Evolutionary conservation across 2,113 vertebrate species (phyloP).

Genomic region (Amblyopsis rosae): DNA sequence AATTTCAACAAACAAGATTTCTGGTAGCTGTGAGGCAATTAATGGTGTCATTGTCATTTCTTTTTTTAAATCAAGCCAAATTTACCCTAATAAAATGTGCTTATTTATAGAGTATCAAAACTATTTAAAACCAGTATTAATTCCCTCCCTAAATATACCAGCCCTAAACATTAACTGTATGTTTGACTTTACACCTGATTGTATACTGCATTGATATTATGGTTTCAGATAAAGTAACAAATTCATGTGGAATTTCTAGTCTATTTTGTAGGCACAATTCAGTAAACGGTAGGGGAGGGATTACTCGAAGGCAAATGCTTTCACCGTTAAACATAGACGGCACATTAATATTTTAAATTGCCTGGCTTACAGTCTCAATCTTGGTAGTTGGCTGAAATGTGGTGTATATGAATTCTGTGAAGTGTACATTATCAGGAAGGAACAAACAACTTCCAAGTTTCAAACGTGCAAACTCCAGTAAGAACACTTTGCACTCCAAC

Average conservation of each 20-base stretch:
- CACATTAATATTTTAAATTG: constrained; percentile 33
- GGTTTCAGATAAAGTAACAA: constrained; percentile 24
- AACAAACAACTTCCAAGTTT: constrained; percentile 24
- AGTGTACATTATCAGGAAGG: constrained; percentile 34
- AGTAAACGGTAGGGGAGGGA: too few relatives aligned
- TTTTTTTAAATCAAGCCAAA: constrained; percentile 36
- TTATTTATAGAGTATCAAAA: constrained; percentile 64
- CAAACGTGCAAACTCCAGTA: too few relatives aligned
- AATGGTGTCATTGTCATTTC: constrained; percentile 26
- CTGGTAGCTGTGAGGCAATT: constrained; percentile 54
- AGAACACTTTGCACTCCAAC: too few relatives aligned
- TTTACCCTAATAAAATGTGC: constrained; percentile 57
- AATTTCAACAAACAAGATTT: constrained; percentile 1
- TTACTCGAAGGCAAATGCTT: constrained; percentile 31
- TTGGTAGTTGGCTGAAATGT: constrained; percentile 23
- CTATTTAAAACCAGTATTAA: constrained; percentile 39
- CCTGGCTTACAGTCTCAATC: constrained; percentile 22
- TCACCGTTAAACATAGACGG: constrained; percentile 40
- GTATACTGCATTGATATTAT: constrained; percentile 22
- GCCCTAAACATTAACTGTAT: constrained; percentile 21
- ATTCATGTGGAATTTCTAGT: not conserved
- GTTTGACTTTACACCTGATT: constrained; percentile 26
- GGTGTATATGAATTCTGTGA: constrained; percentile 22
- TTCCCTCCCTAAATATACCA: constrained; percentile 35
- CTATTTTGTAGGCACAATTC: constrained; percentile 37